Base-by-base conservation (phyloP, 2,888 invertebrate species). In the Caenorhabditis sp. region DNA sequence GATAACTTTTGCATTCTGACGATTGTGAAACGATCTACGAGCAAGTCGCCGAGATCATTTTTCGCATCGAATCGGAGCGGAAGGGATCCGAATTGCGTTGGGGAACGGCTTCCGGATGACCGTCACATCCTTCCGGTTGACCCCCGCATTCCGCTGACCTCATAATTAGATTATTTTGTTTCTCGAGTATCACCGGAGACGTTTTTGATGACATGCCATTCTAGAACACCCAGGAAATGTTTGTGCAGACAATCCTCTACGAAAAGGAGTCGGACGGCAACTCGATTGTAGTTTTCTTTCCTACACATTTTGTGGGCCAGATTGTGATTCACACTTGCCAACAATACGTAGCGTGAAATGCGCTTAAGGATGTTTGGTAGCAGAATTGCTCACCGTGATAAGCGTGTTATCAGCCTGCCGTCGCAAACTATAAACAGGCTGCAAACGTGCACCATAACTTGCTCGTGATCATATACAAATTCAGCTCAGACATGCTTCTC, bases 81-180 rank as follows among this genome's bases (percentile, higher is more conserved):
- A 9, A 35, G 35, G 6, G 35, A 35, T 13, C 13, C 11, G 35
- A 53, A 53, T 53, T 32, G 26, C n/a, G 20, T 35, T 27, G 8
- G 27, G 62, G 6, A 39, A 50, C 62, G 39, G 22, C 62, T 39
- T 50, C 62, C 62, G 8, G 24, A 32, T 17, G n/a, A n/a, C 45
- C 63, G 53, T 63, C 63, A 63, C 32, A 43, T 63, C 63, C 61
- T 37, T 50, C 61, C 53, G 32, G 37, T 43, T 32, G 43, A 63
- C 63, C 63, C 53, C 63, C 63, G 63, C 63, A 46, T 30, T 53
- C 39, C 45, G 15, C 5, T 32, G 32, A 32, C 9, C 32, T n/a
- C n/a, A n/a, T n/a, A n/a, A n/a, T n/a, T n/a, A n/a, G n/a, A n/a
- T n/a, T n/a, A n/a, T n/a, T n/a, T n/a, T n/a, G n/a, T n/a, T n/a